A percentile compares a stretch with the other conserved stretches of the same genome.
phyloP scores from a whole-genome alignment of 2,797 vertebrate species.

The Ficedula albicollis region DNA sequence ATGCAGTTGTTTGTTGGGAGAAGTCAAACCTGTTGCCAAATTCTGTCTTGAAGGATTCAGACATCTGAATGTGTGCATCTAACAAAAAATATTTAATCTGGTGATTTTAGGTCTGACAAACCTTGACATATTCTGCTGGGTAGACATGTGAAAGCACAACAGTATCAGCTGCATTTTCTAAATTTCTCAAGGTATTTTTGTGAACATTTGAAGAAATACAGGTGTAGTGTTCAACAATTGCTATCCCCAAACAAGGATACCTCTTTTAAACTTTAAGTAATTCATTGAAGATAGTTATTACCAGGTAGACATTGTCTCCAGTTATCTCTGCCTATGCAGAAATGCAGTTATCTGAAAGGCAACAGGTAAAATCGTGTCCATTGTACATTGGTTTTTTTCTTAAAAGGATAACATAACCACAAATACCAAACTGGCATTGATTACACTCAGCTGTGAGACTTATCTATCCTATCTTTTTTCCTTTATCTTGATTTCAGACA shows the following conservation, averaged over 20 bases:
- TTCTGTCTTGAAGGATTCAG: neutral
- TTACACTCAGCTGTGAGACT: neutral
- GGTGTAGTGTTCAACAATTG: neutral
- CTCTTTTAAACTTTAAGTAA: neutral
- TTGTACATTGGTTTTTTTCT: rapidly evolving
- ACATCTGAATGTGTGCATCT: neutral
- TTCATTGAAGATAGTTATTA: neutral
- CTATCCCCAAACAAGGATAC: neutral
- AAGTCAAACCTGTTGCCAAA: neutral
- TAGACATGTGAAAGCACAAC: neutral
- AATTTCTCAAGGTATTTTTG: neutral
- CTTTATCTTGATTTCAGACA: neutral
- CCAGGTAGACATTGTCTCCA: neutral
- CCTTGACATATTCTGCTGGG: neutral
- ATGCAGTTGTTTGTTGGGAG: neutral
- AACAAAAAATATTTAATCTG: neutral
- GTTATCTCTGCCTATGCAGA: neutral
- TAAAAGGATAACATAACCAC: neutral
- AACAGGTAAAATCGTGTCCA: neutral
- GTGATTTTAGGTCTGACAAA: neutral
- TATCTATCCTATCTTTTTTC: neutral
- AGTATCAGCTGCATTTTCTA: constrained; percentile 12
- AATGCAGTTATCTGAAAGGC: neutral
- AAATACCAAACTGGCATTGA: neutral
- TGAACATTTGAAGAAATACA: neutral